Percentiles rank a stretch among this genome's conserved stretches.
Conservation (phyloP, 1,140 invertebrate genomes). For the Drosophila rhopaloa region DNA sequence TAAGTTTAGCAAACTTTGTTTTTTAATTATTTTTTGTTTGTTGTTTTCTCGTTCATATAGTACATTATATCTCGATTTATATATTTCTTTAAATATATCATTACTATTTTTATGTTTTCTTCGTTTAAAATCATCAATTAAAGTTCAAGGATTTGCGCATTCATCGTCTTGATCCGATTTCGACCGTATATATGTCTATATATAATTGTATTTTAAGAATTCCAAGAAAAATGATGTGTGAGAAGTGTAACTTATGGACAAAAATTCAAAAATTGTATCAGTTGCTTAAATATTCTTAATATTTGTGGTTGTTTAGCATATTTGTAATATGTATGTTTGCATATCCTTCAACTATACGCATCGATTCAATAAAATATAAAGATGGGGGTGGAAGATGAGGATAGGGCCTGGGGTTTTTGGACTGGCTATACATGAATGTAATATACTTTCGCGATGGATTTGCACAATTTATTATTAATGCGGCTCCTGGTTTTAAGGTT, state of each 20-base stretch:
- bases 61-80: slow-evolving; percentile 68
- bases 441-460: slow-evolving; percentile 58
- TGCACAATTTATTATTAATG: slow-evolving; percentile 57
- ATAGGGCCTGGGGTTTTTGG: slow-evolving; percentile 12
- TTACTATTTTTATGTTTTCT: slow-evolving; percentile 57
- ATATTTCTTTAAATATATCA: slow-evolving; percentile 66
- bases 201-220: slow-evolving; percentile 58
- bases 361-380: slow-evolving; percentile 41
- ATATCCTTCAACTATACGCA: slow-evolving; percentile 44
- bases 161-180: slow-evolving; percentile 34
- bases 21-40: slow-evolving; percentile 58
- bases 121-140: slow-evolving; percentile 76
- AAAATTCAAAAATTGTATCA: slow-evolving; percentile 66
- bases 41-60: slow-evolving; percentile 61
- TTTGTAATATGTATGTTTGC: slow-evolving; percentile 56
- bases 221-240: slow-evolving; percentile 71
- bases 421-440: slow-evolving; percentile 56
- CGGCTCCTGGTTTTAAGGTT: slow-evolving; percentile 49
- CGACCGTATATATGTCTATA: slow-evolving; percentile 31
- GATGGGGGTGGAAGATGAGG: slow-evolving; percentile 9
- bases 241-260: slow-evolving; percentile 64
- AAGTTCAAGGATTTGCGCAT: slow-evolving; percentile 62
- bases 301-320: slow-evolving; percentile 64
- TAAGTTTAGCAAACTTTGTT: slow-evolving; percentile 78
- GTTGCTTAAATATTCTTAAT: slow-evolving; percentile 58